phyloP scores from a whole-genome alignment of 37 sponge, comb jelly and placozoan species.

The Halichondria panicea region DNA sequence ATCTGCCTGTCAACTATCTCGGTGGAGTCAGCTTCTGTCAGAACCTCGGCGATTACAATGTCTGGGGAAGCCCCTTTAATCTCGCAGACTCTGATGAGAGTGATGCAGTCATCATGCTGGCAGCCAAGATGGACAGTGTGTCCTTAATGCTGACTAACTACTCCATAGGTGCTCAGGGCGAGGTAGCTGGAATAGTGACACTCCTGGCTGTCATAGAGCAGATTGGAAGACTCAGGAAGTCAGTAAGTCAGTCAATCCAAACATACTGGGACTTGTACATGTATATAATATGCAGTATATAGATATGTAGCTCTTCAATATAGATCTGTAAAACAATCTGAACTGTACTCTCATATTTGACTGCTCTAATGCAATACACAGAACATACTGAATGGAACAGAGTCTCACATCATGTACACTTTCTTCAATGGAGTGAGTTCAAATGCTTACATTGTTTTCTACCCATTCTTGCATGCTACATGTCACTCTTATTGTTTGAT shows the following conservation, averaged over 20 bases:
- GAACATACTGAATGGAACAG: conserved; percentile 8
- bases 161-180: conserved; percentile 68
- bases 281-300: neutral
- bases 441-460: neutral
- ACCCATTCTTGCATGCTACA: neutral
- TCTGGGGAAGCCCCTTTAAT: conserved; percentile 70
- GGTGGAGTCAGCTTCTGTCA: conserved; percentile 45
- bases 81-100: neutral
- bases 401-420: conserved; percentile 50
- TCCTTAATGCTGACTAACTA: conserved; percentile 54
- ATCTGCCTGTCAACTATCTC: conserved; percentile 7
- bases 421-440: conserved; percentile 83
- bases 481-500: neutral
- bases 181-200: conserved; percentile 64
- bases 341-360: no score
- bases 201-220: conserved; percentile 61
- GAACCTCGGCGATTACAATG: conserved; percentile 61
- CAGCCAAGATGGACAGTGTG: conserved; percentile 65
- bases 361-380: conserved; percentile 1
- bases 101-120: conserved; percentile 48
- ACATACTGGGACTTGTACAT: neutral
- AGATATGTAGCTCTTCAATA: neutral
- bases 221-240: conserved; percentile 58
- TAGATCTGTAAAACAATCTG: no score
- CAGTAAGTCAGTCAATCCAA: conserved; percentile 29